Evolutionary conservation across 2,797 vertebrate species (phyloP), one percentile per base, ranked within the genome.

Genomic region (Alca torda): DNA sequence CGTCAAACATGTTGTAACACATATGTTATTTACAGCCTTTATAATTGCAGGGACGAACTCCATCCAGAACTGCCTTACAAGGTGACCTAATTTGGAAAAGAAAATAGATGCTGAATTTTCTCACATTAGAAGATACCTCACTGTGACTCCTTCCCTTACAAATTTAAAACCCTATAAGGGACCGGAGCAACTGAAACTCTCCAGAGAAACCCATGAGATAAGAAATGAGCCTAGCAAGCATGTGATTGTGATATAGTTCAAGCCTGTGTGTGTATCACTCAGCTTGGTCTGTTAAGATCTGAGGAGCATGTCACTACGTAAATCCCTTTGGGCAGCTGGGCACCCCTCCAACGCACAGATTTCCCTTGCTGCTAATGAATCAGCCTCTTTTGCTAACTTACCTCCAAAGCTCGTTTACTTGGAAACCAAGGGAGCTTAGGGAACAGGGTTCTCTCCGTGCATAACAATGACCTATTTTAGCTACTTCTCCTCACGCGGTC

Each of bases 371-470:
- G 94, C 96, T 96, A 93, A 97, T 97, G 96, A 97, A 97, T 97
- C 97, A 97, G 95, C 70, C 96, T 94, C 91, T 97, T 97, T 96
- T 96, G 92, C 96, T 96, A 95, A 96, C 89, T 94, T 96, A 96
- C 97, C 97, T 97, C 97, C 95, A 94, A 93, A 97, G 97, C 96
- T 96, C 87, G 8, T 97, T 97, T 97, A 96, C 95, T 97, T 97
- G 96, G 96, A 97, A 97, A 94, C 96, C 84, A 70, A 94, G 61
- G 85, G 89, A 92, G 96, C 95, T 97, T 83, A 93, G 97, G 95
- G 97, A 97, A 81, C 96, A 90, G 92, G 85, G 96, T 63, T 94
- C 92, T 96, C 95, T 97, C 95, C 65, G 0, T 75, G 94, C 96
- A 96, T 97, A 97, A 97, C 94, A 97, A 97, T 96, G 93, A 97